These are phyloP conservation scores for Cerastoderma edule DNA, from an alignment of 2,888 invertebrate genomes.

Conservation along the genomic window DNA sequence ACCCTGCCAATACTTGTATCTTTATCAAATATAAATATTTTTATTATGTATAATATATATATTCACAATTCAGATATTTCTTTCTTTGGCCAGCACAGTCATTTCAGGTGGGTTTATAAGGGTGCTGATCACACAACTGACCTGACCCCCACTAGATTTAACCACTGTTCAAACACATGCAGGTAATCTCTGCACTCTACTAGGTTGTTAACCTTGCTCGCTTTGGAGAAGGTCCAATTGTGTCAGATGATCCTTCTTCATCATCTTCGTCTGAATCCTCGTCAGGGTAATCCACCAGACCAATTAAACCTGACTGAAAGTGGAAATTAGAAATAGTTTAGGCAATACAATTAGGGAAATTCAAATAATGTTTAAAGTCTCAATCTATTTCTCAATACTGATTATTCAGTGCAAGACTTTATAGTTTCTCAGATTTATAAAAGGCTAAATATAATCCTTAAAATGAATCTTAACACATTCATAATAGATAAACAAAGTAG, in stretches of 20 bases:
- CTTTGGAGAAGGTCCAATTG: constrained; percentile 75
- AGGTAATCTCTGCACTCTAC: constrained; percentile 29
- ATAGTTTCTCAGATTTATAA: too few species aligned
- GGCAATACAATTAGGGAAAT: too few species aligned
- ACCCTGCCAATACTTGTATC: constrained; percentile 36
- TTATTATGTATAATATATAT: constrained; percentile 23
- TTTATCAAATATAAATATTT: constrained; percentile 37
- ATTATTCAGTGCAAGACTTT: too few species aligned
- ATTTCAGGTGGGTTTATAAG: constrained; percentile 27
- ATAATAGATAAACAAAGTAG: too few species aligned
- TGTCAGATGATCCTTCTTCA: constrained; percentile 67
- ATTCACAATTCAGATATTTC: constrained; percentile 1
- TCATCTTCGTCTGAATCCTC: constrained; percentile 95
- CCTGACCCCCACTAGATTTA: not conserved
- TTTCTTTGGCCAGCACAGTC: constrained; percentile 47
- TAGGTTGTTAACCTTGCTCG: constrained; percentile 77
- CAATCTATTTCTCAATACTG: too few species aligned
- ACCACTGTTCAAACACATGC: constrained; percentile 11
- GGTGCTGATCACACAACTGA: not conserved
- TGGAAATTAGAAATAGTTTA: not conserved
- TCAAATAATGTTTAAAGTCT: too few species aligned
- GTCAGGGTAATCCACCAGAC: constrained; percentile 96
- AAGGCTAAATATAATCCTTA: too few species aligned
- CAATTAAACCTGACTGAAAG: constrained; percentile 84
- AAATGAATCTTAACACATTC: too few species aligned